phyloP scores from a whole-genome alignment of 2,888 invertebrate species.

The Busseola fusca region DNA sequence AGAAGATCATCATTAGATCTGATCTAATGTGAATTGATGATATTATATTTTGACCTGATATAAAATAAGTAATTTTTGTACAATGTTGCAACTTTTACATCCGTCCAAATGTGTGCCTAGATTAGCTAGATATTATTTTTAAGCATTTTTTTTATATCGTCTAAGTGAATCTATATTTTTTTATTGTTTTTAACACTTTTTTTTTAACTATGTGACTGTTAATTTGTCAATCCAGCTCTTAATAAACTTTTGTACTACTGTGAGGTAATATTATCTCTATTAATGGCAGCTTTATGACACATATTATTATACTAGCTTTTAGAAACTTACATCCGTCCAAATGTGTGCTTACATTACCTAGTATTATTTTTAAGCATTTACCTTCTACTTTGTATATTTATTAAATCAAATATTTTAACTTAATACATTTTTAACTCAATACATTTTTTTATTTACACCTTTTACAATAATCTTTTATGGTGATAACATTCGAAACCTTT shows the following conservation, averaged over 20 bases:
- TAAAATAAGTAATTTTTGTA: slow-evolving; percentile 29
- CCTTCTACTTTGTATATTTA: slow-evolving; percentile 30
- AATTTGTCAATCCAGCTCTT: slow-evolving; percentile 83
- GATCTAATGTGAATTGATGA: slow-evolving; percentile 23
- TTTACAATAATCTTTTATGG: slow-evolving; percentile 65
- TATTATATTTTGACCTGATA: slow-evolving; percentile 12
- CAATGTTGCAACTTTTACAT: slow-evolving; percentile 36
- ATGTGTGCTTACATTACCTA: slow-evolving; percentile 26
- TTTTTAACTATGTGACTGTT: slow-evolving; percentile 80
- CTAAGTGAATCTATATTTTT: slow-evolving; percentile 3
- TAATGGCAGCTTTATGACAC: too few species aligned
- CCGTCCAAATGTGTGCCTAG: slow-evolving; percentile 48
- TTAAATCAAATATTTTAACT: slow-evolving; percentile 39
- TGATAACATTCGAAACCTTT: slow-evolving; percentile 78
- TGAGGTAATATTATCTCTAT: too few species aligned
- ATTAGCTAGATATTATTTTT: slow-evolving; percentile 31
- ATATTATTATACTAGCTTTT: too few species aligned
- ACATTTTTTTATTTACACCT: slow-evolving; percentile 47
- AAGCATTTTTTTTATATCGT: slow-evolving; percentile 32
- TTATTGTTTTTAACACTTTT: too few species aligned
- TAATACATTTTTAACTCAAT: slow-evolving; percentile 44
- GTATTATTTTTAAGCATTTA: slow-evolving; percentile 36
- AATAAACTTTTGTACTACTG: slow-evolving; percentile 72
- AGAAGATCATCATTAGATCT: too few species aligned
- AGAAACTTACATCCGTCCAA: slow-evolving; percentile 44